These are phyloP conservation scores for Meteorus colon DNA, from an alignment of 2,888 invertebrate genomes.

Conservation along the genomic window DNA sequence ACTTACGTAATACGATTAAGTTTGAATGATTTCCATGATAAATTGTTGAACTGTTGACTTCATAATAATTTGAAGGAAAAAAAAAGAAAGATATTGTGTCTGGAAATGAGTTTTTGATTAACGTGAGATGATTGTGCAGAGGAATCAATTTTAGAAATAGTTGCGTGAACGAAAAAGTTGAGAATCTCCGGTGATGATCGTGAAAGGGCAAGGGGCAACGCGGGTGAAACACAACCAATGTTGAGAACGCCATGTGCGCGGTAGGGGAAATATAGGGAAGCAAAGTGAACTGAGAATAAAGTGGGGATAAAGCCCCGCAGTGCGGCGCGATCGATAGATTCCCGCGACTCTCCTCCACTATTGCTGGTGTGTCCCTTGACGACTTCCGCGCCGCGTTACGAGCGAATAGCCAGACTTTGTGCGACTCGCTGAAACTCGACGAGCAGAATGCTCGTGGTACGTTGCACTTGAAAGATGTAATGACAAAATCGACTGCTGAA, in stretches of 20 bases:
- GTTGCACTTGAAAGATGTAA: conserved; percentile 12
- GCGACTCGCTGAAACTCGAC: not conserved
- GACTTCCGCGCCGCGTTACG: conserved; percentile 22
- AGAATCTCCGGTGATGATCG: conserved; percentile 48
- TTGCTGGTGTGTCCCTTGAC: conserved; percentile 44
- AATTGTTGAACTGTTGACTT: not conserved
- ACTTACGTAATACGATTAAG: not conserved
- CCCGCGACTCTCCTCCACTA: conserved; percentile 55
- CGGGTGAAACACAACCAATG: conserved; percentile 36
- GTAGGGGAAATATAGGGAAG: conserved; percentile 44
- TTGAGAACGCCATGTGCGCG: conserved; percentile 17
- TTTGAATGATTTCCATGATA: no score
- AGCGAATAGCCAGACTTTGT: conserved; percentile 3
- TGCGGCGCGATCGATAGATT: conserved; percentile 73
- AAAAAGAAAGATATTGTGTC: not conserved
- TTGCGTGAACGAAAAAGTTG: conserved; percentile 43
- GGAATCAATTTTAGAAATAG: conserved; percentile 33
- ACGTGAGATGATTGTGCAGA: conserved; percentile 17
- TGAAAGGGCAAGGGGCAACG: conserved; percentile 41
- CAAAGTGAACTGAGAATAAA: conserved; percentile 26
- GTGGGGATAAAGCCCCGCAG: conserved; percentile 73
- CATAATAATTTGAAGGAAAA: not conserved
- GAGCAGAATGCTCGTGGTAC: conserved; percentile 1
- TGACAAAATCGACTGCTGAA: not conserved
- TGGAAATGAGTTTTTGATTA: conserved; percentile 29